Base-by-base conservation (phyloP, 1,140 invertebrate genomes). In the Bombus confusus region DNA sequence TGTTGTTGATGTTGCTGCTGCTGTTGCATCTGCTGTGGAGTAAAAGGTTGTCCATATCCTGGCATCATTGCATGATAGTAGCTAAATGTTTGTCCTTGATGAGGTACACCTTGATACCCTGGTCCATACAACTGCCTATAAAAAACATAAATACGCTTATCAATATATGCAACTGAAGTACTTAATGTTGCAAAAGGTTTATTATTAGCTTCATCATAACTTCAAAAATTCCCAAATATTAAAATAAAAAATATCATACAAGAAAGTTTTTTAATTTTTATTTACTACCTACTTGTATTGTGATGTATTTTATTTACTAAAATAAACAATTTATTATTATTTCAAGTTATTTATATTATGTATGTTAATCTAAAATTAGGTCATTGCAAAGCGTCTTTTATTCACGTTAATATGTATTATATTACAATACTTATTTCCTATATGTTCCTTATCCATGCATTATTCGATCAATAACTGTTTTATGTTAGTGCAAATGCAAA, bases 31-130 rank as follows among this genome's bases (percentile, higher is more conserved):
- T 94, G 93, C 85, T 92, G 93, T 80, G 92, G 91, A 89, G 92
- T 94, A 91, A 93, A 94, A 91, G 87, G 68, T 86, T 92, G 90
- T 80, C 92, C 89, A 87, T 94, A 94, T 79, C 90, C 92, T 74
- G 92, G 92, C 93, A 95, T 94, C 94, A 95, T 93, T 25, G 91
- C 90, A 84, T 93, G 93, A 87, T 93, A 93, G 77, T 95, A 95
- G 82, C 94, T 95, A 85, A 92, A 95, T 88, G 94, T 91, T 88
- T 95, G 94, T 62, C 90, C 91, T 88, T 94, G 93, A 82, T 92
- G 93, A 13, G 88, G 86, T 37, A 90, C 88, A 73, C 89, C 88
- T 77, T 91, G 91, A 82, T 94, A 95, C 2, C 93, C 94, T 88
- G 93, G 91, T 31, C 89, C 88, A 83, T 95, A 95, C 87, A 95